Base-by-base conservation (phyloP, 2,797 vertebrate genomes). In the Gymnodraco acuticeps region DNA sequence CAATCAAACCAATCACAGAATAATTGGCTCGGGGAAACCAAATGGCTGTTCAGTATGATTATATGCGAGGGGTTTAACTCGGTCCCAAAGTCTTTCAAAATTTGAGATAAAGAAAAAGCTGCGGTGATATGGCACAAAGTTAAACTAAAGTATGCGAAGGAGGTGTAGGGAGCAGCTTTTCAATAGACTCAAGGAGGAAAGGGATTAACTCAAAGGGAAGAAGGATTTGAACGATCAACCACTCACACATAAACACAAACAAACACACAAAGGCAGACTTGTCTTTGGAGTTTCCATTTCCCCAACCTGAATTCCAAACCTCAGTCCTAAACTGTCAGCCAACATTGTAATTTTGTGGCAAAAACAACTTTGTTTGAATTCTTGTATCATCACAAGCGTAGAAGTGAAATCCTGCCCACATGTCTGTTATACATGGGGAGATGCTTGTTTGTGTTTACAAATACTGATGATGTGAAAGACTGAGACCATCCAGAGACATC, bases 291-390 rank as follows among this genome's bases (percentile, higher is more conserved):
- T 61, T 52, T 59, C 45, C 50, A 73, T 70, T 77, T 69, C 38
- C 56, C 71, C 52, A n/a, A 27, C 38, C 52, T 64, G 23, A 70
- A 73, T 64, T 50, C 45, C 42, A 15, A 0, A 75, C 70, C 69
- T 54, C 69, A 71, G 5, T 60, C 70, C 16, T 53, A 65, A 64
- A 69, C 54, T 38, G 10, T 74, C 60, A 70, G 75, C 58, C 60
- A 53, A 19, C 51, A n/a, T 58, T 56, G 58, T 68, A 67, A 70
- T n/a, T 61, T 42, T 64, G 45, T 55, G 41, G 59, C 15, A 70
- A 19, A 65, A 54, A 15, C 42, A 50, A 14, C 54, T 59, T 62
- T 4, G 20, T n/a, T 48, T n/a, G 12, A 41, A 10, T 42, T 23
- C 38, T 48, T 76, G 53, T 13, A 43, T 66, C 70, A n/a, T 58